Base-by-base conservation (phyloP, 2,113 vertebrate species). In the Pedetes capensis region DNA sequence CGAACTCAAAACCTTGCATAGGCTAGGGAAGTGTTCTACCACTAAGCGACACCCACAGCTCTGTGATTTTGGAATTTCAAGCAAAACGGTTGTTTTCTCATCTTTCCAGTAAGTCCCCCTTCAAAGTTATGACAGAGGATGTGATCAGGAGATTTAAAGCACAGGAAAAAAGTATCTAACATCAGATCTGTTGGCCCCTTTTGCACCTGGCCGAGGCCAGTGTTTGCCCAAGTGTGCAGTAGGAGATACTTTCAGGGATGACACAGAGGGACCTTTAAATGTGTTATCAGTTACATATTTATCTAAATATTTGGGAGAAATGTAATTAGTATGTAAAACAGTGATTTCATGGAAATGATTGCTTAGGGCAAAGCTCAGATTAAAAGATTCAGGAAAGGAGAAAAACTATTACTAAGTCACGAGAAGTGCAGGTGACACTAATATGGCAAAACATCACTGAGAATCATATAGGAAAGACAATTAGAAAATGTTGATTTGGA, bases 311-410 rank as follows among this genome's bases (percentile, higher is more conserved):
- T 64, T 83, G 61, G 68, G 27, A 22, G 11, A 61, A 55, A 76
- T 20, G 75, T 39, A 95, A 94, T 96, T 95, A 89, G 94, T 57
- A 92, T 75, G 51, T 79, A 63, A 94, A 97, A 75, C 55, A 32
- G 92, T n/a, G 72, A 85, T 87, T 89, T 22, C 23, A 39, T 16
- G 17, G 14, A 59, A 91, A 93, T 53, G 55, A 68, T 14, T 29
- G 90, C 92, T 93, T 20, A 53, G 87, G 96, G 94, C 84, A 64
- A 75, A 71, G 64, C 84, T 95, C 47, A 64, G 75, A 93, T 49
- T 1, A 49, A 83, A 94, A 89, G 68, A 79, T 61, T 3, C 59
- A 37, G 71, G n/a, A 49, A 47, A 1, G 13, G 63, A 75, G 42
- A 69, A 75, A 57, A 55, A 39, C 64, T 6, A 59, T 42, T 69